These are phyloP conservation scores for Cenopis cana DNA, from an alignment of 2,888 invertebrate species.

Conservation along the genomic window DNA sequence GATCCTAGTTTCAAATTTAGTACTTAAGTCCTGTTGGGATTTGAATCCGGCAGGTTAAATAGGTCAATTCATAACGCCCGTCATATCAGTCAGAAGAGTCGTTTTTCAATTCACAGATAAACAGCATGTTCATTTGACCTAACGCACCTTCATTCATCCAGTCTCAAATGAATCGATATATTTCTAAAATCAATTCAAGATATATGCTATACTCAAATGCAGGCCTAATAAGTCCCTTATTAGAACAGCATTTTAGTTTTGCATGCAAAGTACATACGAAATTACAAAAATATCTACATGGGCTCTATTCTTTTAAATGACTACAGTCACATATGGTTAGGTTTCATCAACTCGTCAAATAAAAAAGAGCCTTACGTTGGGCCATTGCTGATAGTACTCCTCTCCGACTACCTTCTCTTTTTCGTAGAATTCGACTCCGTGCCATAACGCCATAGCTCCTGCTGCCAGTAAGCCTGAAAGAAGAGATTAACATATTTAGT, in stretches of 20 bases:
- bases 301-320: neutral
- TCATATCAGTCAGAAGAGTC: no score
- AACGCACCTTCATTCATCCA: neutral
- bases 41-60: neutral
- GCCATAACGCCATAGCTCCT: slow-evolving; percentile 98
- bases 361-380: slow-evolving; percentile 87
- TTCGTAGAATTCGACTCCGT: slow-evolving; percentile 97
- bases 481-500: slow-evolving; percentile 42
- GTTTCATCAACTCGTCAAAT: no score
- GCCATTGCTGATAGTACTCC: slow-evolving; percentile 97
- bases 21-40: neutral
- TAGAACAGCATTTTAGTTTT: no score
- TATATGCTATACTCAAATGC: no score
- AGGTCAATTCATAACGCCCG: neutral
- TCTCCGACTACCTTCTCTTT: slow-evolving; percentile 97
- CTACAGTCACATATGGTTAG: no score
- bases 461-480: slow-evolving; percentile 93
- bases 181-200: neutral
- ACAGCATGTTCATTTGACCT: no score
- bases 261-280: no score
- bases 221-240: no score
- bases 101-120: no score
- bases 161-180: neutral
- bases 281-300: neutral
- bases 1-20: neutral